Evolutionary conservation across 1,140 invertebrate species (phyloP).

Genomic region (Leptinotarsa texana): DNA sequence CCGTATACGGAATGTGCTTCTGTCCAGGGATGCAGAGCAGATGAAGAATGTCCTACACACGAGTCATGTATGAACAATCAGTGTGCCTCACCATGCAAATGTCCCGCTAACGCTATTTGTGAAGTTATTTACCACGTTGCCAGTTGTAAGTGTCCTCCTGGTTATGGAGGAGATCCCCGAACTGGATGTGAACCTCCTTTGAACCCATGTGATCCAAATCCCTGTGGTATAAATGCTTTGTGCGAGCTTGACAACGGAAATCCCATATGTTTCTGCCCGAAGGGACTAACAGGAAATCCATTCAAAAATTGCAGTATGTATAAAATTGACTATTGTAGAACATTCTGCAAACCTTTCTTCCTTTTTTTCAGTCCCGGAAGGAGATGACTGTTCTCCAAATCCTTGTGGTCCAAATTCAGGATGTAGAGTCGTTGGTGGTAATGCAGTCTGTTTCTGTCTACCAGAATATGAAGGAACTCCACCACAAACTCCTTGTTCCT

Average conservation of each 20-base stretch:
- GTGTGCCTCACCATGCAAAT: conserved; percentile 76
- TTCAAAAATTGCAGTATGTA: conserved; percentile 89
- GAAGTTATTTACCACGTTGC: conserved; percentile 74
- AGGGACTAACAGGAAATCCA: conserved; percentile 87
- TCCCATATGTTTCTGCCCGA: conserved; percentile 87
- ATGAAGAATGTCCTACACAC: conserved; percentile 69
- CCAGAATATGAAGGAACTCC: conserved; percentile 88
- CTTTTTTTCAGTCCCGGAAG: conserved; percentile 76
- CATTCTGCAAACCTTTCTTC: conserved; percentile 19
- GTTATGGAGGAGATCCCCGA: conserved; percentile 73
- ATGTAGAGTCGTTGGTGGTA: conserved; percentile 71
- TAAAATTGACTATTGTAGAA: conserved; percentile 13
- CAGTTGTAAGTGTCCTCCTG: conserved; percentile 75
- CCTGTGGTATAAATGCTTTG: conserved; percentile 80
- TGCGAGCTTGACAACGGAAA: conserved; percentile 85
- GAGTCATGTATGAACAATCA: conserved; percentile 76
- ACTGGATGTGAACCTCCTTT: conserved; percentile 64
- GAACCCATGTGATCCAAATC: conserved; percentile 80
- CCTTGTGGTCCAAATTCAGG: conserved; percentile 82
- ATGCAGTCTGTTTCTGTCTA: conserved; percentile 80
- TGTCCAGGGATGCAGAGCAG: conserved; percentile 68
- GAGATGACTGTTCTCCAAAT: conserved; percentile 80
- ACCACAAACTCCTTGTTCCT: conserved; percentile 66
- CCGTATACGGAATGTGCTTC: conserved; percentile 73
- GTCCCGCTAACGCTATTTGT: conserved; percentile 75